Evolutionary conservation across 2,888 invertebrate genomes (phyloP), one percentile per base, ranked within the genome.

Genomic region (Bellardia bayeri): DNA sequence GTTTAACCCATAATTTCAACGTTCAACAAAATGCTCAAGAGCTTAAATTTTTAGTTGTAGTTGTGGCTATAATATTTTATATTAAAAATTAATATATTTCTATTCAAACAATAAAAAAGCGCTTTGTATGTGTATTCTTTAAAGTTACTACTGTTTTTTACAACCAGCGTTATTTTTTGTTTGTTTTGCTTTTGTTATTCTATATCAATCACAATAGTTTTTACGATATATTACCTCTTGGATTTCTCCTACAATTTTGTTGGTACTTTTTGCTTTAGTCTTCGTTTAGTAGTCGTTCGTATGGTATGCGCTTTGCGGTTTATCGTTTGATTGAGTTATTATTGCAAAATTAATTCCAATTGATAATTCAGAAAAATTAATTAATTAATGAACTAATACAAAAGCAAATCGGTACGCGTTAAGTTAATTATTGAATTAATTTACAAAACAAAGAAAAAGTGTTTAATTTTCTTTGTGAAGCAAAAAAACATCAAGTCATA

Each of bases 281-380:
- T 81, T 80, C 75, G 80, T 87, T 87, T 78, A 42, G 68, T 85
- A 82, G 56, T 85, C 78, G 78, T 33, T 81, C 75, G 86, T 79
- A 8, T 74, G 8, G 56, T 74, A 13, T 54, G 30, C 0, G 9
- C 16, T 49, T 58, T 5, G 2, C 84, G 83, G 69, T 61, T 80
- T 16, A 11, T 71, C 23, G 54, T 61, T 64, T 54, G 2, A 33
- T 64, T 79, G 54, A 33, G 61, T 51, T 78, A 51, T 30, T 78
- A 8, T 58, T 23, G 64, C 16, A n/a, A 80, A 75, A 64, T 45
- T 61, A 68, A 63, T 75, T 75, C 33, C 16, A 63, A 76, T 66
- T 72, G 14, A 58, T 81, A 75, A 58, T 40, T 68, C 11, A 2
- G 49, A 61, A 82, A 58, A 16, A 61, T 63, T 23, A 37, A 76